Evolutionary conservation across 2,113 vertebrate genomes (phyloP).

Genomic region (Turdus rufiventris): DNA sequence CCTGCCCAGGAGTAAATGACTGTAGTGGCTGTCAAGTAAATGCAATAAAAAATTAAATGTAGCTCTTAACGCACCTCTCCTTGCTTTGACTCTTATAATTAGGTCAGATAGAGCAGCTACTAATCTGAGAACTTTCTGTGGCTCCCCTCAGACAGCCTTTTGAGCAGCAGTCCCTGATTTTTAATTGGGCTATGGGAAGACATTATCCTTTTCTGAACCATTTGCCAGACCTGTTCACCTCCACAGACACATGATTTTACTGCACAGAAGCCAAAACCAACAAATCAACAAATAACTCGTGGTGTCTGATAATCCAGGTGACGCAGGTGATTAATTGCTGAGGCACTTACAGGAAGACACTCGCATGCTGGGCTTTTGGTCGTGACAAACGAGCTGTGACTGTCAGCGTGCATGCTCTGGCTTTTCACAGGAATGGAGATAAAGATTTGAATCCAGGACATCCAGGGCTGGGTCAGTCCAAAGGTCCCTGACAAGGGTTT

Average conservation of each 20-base stretch:
- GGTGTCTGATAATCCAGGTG: constrained; percentile 36
- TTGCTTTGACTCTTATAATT: neutral
- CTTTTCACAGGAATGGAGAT: neutral
- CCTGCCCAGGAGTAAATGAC: neutral
- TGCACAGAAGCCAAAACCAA: constrained; percentile 36
- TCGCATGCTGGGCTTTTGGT: neutral
- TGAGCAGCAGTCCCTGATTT: constrained; percentile 37
- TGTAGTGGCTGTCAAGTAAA: neutral
- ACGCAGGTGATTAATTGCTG: neutral
- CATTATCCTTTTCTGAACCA: neutral
- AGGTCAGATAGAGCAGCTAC: neutral
- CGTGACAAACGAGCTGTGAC: neutral
- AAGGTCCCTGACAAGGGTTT: neutral
- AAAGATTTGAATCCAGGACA: neutral
- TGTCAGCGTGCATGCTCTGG: neutral
- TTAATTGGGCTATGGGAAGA: constrained; percentile 34
- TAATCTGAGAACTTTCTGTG: constrained; percentile 22
- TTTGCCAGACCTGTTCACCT: constrained; percentile 23
- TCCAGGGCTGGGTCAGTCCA: neutral
- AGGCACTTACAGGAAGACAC: constrained; percentile 18
- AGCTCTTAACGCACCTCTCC: neutral
- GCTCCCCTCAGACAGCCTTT: constrained; percentile 13
- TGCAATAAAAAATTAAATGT: neutral
- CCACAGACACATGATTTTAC: constrained; percentile 9
- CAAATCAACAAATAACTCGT: constrained; percentile 17